Base-by-base conservation (phyloP, 2,113 vertebrate species). In the Pseudorasbora parva region DNA sequence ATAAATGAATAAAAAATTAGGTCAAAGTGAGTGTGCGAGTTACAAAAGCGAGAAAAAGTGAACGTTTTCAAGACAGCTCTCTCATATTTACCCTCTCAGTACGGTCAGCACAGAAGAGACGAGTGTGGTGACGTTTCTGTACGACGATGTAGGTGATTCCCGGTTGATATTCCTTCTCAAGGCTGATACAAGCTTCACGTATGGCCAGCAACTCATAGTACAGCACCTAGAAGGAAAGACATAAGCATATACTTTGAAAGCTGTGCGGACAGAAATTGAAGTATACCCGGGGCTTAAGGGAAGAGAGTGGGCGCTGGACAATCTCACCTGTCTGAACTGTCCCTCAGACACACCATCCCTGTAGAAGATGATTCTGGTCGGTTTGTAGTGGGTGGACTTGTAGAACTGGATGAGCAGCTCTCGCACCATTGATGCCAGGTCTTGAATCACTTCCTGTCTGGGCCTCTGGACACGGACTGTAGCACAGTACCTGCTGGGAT, bases 321-420 rank as follows among this genome's bases (percentile, higher is more conserved):
- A 8, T 9, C 84, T 68, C 78, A 98, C 97, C 95, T 98, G 97
- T 91, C 96, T 94, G 89, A 99, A 98, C 83, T 99, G 97, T 69
- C 97, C 97, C 89, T 99, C 97, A 15, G 97, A 99, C 86, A 99
- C 97, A 0, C 94, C 93, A n/a, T 93, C 93, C 83, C 94, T 89
- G 90, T 99, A 99, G 92, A 97, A 98, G 92, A 99, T 99, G 92
- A 99, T 97, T 0, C 97, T 90, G 0, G 97, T 99, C 79, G 97
- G 97, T 87, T 99, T 98, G 94, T 98, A 98, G 15, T 97, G 96
- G 7, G 97, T 99, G 1, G 97, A 98, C 85, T 99, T 99, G 95
- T 98, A 99, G 94, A 99, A 99, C 86, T 99, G 97, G 92, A 99
- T 98, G 87, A 99, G 94, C 56, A 99, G 96, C 90, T 99, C 97